Evolutionary conservation across 2,888 invertebrate genomes (phyloP).

Genomic region (Aelia acuminata): DNA sequence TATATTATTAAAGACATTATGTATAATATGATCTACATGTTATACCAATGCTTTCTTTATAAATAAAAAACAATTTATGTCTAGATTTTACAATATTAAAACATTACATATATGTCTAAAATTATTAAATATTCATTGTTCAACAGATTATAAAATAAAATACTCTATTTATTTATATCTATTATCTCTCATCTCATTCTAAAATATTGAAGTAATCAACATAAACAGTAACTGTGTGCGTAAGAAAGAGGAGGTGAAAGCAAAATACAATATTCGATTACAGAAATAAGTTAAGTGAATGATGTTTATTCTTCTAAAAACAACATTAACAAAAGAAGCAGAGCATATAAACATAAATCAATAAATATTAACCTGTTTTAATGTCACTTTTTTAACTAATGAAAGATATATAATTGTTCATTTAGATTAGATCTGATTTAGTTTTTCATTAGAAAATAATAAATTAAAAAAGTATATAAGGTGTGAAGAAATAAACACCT

Average conservation of each 20-base stretch:
- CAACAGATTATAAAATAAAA: constrained; percentile 21
- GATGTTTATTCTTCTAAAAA: not conserved
- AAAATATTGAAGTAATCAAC: constrained; percentile 10
- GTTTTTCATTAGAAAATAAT: not conserved
- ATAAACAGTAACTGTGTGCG: not conserved
- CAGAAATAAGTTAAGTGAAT: constrained; percentile 11
- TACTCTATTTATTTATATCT: constrained; percentile 21
- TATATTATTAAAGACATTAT: constrained; percentile 22
- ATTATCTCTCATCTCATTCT: constrained; percentile 27
- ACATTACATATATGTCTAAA: constrained; percentile 2
- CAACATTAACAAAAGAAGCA: constrained; percentile 18
- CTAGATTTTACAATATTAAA: constrained; percentile 32
- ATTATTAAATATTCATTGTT: not conserved
- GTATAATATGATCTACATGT: constrained; percentile 32
- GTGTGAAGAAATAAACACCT: not conserved
- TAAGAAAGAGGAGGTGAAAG: constrained; percentile 23
- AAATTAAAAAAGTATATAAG: no score
- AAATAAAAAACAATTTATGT: not conserved
- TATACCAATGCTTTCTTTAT: constrained; percentile 4
- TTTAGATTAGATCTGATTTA: not conserved
- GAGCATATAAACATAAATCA: not conserved
- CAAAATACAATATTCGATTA: constrained; percentile 11
- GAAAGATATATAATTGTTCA: not conserved
- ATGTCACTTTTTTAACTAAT: not conserved
- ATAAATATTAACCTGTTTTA: not conserved